Percentiles rank a stretch among this genome's conserved stretches.
phyloP scores from a whole-genome alignment of 2,113 vertebrate species.

The Anguilla rostrata region DNA sequence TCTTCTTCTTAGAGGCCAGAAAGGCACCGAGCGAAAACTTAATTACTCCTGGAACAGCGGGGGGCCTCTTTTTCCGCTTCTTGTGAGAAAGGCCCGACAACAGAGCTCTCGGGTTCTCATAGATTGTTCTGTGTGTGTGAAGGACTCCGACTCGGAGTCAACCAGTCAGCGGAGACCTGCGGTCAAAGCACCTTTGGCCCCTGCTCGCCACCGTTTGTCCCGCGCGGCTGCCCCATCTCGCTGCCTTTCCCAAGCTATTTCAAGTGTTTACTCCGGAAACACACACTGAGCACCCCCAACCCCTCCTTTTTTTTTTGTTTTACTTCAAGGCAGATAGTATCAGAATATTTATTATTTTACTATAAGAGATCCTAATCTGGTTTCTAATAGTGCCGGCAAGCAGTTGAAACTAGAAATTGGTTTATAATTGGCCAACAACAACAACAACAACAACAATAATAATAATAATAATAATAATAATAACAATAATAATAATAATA shows the following conservation, averaged over 20 bases:
- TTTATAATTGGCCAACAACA: not conserved
- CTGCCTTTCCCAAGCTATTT: not conserved
- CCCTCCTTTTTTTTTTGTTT: too few species aligned
- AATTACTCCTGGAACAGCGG: constrained; percentile 64
- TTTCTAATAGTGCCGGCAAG: not conserved
- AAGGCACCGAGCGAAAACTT: constrained; percentile 60
- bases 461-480: not conserved
- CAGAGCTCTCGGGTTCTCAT: constrained; percentile 5
- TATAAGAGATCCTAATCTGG: not conserved
- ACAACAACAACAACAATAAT: not conserved
- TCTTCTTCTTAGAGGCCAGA: constrained; percentile 49
- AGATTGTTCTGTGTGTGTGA: not conserved
- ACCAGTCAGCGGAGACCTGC: not conserved
- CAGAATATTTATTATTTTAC: not conserved
- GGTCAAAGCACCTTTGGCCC: not conserved
- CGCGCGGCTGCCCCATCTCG: not conserved
- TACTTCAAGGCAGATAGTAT: not conserved
- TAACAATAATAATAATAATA: too few species aligned
- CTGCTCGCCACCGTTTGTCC: not conserved
- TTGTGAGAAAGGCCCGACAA: constrained; percentile 41
- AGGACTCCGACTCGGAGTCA: not conserved
- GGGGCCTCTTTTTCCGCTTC: constrained; percentile 62
- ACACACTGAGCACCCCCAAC: too few species aligned
- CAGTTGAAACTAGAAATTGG: not conserved
- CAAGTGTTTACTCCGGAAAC: not conserved